phyloP scores from a whole-genome alignment of 2,888 invertebrate genomes.

The Linnaemya vulpina region DNA sequence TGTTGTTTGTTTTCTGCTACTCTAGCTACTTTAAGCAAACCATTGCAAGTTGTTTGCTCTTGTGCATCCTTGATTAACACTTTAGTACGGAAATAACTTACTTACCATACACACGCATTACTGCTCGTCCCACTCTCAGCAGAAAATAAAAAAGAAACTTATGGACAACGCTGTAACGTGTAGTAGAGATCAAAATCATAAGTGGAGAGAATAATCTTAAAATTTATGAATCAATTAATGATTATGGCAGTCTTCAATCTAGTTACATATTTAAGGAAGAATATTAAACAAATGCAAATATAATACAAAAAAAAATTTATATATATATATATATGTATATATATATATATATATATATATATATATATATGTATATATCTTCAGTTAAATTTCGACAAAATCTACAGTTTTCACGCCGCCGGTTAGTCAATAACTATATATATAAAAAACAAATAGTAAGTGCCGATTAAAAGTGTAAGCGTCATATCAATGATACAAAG shows the following conservation, averaged over 20 bases:
- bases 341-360: neutral
- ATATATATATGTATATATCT: too few species aligned
- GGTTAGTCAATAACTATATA: conserved; percentile 9
- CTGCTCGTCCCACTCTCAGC: conserved; percentile 42
- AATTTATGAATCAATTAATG: conserved; percentile 29
- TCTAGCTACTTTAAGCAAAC: conserved; percentile 70
- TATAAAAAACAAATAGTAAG: neutral
- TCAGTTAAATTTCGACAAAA: neutral
- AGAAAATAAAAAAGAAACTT: conserved; percentile 5
- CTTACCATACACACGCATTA: conserved; percentile 59
- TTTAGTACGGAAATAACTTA: conserved; percentile 69
- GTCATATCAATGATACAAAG: neutral
- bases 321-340: neutral
- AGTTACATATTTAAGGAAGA: neutral
- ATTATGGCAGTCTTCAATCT: neutral
- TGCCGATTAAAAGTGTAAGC: conserved; percentile 2
- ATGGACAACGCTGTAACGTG: conserved; percentile 16
- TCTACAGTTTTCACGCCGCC: neutral
- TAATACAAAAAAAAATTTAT: conserved; percentile 1
- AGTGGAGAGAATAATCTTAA: conserved; percentile 4
- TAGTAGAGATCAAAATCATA: conserved; percentile 22
- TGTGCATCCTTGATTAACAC: conserved; percentile 70
- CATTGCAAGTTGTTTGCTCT: conserved; percentile 71
- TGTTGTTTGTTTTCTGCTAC: conserved; percentile 69
- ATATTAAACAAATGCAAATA: neutral